Evolutionary conservation across 2,797 vertebrate species (phyloP), one percentile per base, ranked within the genome.

Genomic region (Xenops minutus): DNA sequence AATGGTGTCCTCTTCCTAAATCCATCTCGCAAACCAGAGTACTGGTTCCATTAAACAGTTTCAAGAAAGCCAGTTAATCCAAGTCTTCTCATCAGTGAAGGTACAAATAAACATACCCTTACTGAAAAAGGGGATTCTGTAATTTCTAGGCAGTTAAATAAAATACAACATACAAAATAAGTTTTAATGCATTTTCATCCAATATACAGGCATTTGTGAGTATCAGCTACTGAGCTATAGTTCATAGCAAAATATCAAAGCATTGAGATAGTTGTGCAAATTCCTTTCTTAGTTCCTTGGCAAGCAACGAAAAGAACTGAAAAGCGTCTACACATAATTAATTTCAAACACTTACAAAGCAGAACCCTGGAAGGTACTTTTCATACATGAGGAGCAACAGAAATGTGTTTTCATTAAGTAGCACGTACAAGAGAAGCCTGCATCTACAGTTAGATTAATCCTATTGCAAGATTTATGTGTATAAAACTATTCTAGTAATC

Each of bases 211-310:
- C 72, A 81, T 93, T 88, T 89, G 58, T 95, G 85, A 91, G 91
- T 95, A 89, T 93, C 89, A 93, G 85, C 91, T 96, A 96, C 92
- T 96, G 94, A 92, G 93, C 95, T 95, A 75, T 20, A 85, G 41
- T 88, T 89, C 71, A 79, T 5, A 74, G 92, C 73, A 84, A 94
- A 93, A 73, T 16, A 93, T 44, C 49, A 79, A 84, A 84, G 51
- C 62, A 68, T 19, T 5, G 3, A 54, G 58, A 71, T 18, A 88
- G 46, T 15, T 93, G 75, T 80, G 55, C 80, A 95, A 93, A 90
- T 81, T 67, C n/a, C 85, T 87, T 85, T 76, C 74, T 71, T 63
- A 72, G 46, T 73, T 93, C 81, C 94, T 88, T 89, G 72, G 52
- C 9, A 1, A 89, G 86, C 82, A 89, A 92, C 72, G 75, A 54